These are phyloP conservation scores for Onychostoma macrolepis DNA, from an alignment of 2,113 vertebrate species.

Conservation along the genomic window DNA sequence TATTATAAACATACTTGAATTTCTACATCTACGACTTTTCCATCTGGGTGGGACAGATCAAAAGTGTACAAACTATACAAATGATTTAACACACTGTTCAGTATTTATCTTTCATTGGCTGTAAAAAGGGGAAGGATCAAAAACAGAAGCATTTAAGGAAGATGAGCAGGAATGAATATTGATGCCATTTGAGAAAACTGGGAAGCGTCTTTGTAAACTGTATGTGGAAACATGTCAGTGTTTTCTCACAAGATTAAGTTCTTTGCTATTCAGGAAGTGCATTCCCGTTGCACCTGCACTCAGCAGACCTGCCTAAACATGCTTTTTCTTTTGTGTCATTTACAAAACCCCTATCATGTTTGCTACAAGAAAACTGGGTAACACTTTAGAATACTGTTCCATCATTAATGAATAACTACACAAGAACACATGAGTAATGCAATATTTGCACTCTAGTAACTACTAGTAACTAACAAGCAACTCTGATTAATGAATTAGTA, in stretches of 20 bases:
- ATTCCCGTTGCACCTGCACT: neutral
- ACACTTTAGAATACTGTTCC: too few relatives aligned
- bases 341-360: neutral
- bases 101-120: neutral
- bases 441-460: too few relatives aligned
- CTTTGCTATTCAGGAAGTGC: neutral
- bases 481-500: too few relatives aligned
- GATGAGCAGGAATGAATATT: neutral
- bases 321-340: neutral
- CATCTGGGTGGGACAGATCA: neutral
- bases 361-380: neutral
- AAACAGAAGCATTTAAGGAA: neutral
- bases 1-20: too few relatives aligned
- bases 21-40: too few relatives aligned
- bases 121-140: neutral
- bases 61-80: neutral
- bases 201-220: neutral
- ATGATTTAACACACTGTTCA: neutral
- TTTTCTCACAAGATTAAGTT: neutral
- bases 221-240: neutral
- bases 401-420: too few relatives aligned
- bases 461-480: too few relatives aligned
- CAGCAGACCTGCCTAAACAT: neutral
- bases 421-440: too few relatives aligned
- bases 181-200: neutral